Base-by-base conservation (phyloP, 2,888 invertebrate genomes). In the Gymnoscelis rufifasciata region DNA sequence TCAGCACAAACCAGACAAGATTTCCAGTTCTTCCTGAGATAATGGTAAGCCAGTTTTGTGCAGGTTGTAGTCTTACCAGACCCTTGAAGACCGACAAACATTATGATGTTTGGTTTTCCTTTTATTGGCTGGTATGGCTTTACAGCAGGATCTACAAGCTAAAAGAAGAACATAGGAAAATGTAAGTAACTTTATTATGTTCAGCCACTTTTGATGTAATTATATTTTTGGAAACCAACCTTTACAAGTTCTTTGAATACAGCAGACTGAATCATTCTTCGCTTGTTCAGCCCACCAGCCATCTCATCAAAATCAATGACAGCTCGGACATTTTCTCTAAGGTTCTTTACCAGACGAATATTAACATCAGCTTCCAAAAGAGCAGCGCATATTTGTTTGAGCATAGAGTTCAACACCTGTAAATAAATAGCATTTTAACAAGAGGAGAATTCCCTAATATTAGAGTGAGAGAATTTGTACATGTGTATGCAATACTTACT, bases 261-360 rank as follows among this genome's bases (percentile, higher is more conserved):
- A 43, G 98, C 98, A 61, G 97, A 99, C 77, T 99, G 99, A 65
- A 99, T 99, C 96, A 99, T 97, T 47, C 98, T 91, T 40, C 99
- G 90, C 75, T 99, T 99, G 81, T 99, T 99, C 37, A 99, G 93
- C 5, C 99, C 99, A 28, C 95, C 95, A 63, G 98, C 98, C 97
- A 99, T 99, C 78, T 99, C 99, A 73, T 99, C 99, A 83, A 99
- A 99, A 83, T 99, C 98, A 78, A 99, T 99, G 55, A 97, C 97
- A 36, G 95, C 92, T 47, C 97, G 92, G 19, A 99, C 98, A 97
- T 99, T 99, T 87, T 99, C 98, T 57, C 98, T 91, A 30, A 99
- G 90, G 78, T 96, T 94, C 83, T 98, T 98, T 0, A 99, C 99
- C 61, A 99, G 90, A 62, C 94, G 92, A 62, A 99, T 97, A 84